A percentile compares a stretch with the other conserved stretches of the same genome.
phyloP scores from a whole-genome alignment of 2,113 vertebrate species.

The Pandion haliaetus region DNA sequence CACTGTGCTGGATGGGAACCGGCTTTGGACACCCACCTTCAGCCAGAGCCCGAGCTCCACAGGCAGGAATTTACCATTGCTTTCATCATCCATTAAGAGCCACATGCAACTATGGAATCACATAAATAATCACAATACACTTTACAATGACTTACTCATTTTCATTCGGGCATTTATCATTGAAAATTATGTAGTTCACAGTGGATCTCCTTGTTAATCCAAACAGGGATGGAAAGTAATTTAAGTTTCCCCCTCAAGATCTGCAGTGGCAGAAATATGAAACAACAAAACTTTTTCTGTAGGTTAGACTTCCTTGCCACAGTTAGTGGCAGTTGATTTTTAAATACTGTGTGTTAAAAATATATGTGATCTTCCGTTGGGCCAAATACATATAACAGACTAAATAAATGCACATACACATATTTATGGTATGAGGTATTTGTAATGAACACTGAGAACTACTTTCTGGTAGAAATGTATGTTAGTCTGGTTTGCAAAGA shows the following conservation, averaged over 20 bases:
- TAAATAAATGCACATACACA: neutral
- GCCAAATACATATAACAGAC: neutral
- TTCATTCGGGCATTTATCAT: neutral
- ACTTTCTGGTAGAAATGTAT: neutral
- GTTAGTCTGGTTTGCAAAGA: neutral
- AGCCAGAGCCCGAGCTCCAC: neutral
- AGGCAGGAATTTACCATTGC: neutral
- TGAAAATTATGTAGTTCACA: neutral
- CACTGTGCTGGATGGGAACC: neutral
- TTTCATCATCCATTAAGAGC: neutral
- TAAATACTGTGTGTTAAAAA: neutral
- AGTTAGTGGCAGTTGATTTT: neutral
- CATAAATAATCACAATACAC: neutral
- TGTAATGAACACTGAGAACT: neutral
- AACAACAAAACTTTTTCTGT: neutral
- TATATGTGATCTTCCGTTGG: neutral
- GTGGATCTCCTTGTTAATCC: neutral
- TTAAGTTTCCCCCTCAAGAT: neutral
- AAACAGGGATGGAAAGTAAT: neutral
- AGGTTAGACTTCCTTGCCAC: neutral
- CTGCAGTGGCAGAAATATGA: neutral
- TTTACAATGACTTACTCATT: neutral
- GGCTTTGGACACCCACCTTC: neutral
- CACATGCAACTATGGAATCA: neutral
- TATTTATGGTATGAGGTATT: neutral